Conservation (phyloP, 2,888 invertebrate species). For the Eupithecia tripunctaria region DNA sequence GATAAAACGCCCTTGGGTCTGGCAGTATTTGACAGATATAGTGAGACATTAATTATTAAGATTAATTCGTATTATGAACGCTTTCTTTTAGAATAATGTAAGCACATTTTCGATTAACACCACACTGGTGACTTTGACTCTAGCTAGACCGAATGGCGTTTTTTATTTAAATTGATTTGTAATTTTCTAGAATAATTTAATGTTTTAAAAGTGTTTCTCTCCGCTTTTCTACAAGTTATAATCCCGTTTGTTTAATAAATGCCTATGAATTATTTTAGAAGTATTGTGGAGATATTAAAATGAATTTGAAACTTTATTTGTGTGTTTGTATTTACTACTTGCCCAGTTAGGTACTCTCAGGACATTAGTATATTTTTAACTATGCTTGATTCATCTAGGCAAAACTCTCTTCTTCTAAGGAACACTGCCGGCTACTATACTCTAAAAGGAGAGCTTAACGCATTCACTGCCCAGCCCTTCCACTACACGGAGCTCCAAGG, state of each 20-base stretch:
- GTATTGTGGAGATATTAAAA: constrained; percentile 82
- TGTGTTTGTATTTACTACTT: constrained; percentile 66
- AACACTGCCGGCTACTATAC: too few species aligned
- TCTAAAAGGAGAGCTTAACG: too few species aligned
- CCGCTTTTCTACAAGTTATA: constrained; percentile 61
- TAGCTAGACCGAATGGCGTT: constrained; percentile 37
- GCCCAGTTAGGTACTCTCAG: not conserved
- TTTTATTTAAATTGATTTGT: constrained; percentile 44
- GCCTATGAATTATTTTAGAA: constrained; percentile 75
- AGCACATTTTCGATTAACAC: constrained; percentile 56
- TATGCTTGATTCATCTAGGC: too few species aligned
- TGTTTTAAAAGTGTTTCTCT: constrained; percentile 49
- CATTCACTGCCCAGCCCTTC: too few species aligned
- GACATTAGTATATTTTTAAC: too few species aligned
- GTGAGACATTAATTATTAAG: constrained; percentile 57
- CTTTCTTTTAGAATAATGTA: constrained; percentile 61
- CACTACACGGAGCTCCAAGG: too few species aligned
- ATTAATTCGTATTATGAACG: constrained; percentile 63
- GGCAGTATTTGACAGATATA: constrained; percentile 61
- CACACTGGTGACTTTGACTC: constrained; percentile 43
- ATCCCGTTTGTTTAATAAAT: constrained; percentile 66
- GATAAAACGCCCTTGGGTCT: constrained; percentile 54
- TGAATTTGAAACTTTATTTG: constrained; percentile 80
- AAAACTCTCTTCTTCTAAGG: too few species aligned
- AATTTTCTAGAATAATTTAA: constrained; percentile 45